Base-by-base conservation (phyloP, 2,888 invertebrate species). In the Phytoseiulus persimilis region DNA sequence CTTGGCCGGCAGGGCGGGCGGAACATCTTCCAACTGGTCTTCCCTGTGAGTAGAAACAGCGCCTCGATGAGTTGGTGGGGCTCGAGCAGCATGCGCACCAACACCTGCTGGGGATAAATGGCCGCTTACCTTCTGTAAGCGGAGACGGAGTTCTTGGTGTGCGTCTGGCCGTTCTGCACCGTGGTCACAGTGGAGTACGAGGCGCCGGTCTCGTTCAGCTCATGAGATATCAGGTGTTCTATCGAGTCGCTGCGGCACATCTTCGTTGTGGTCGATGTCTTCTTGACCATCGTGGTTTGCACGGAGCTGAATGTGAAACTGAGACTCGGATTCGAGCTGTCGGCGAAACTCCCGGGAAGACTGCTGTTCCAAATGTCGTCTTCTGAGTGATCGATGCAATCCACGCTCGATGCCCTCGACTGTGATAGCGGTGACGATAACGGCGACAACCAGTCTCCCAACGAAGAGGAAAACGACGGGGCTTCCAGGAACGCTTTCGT, bases 1-100 rank as follows among this genome's bases (percentile, higher is more conserved):
- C 92, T 95, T 95, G 91, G 94, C 94, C n/a, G 95, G 95, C 90
- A 95, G 93, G 3, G 92, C 92, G 0, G 95, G 95, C 3, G 95
- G 95, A 18, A 87, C 31, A 28, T 28, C 83, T 45, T 65, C 33
- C 31, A 90, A 32, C 32, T 91, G 91, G 31, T 91, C 92, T 87
- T 92, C 91, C 90, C 92, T 92, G 90, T 91, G 83, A 83, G n/a
- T 18, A 33, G 23, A 65, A 14, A 14, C 9, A 9, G 39, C 3
- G 9, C 9, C 39, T 39, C 39, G 9, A 39, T 39, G 65, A 23
- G 39, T 39, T 39, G 5, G 39, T 3, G 9, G 9, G 39, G 3
- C 39, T 39, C 39, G 9, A n/a, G n/a, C n/a, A n/a, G n/a, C 9
- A 39, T 39, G 3, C 39, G 3, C 39, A 9, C 3, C 3, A 39